Percentiles rank a stretch among this genome's conserved stretches.
Evolutionary conservation across 2,797 vertebrate genomes (phyloP).

Genomic region (Furcifer pardalis): DNA sequence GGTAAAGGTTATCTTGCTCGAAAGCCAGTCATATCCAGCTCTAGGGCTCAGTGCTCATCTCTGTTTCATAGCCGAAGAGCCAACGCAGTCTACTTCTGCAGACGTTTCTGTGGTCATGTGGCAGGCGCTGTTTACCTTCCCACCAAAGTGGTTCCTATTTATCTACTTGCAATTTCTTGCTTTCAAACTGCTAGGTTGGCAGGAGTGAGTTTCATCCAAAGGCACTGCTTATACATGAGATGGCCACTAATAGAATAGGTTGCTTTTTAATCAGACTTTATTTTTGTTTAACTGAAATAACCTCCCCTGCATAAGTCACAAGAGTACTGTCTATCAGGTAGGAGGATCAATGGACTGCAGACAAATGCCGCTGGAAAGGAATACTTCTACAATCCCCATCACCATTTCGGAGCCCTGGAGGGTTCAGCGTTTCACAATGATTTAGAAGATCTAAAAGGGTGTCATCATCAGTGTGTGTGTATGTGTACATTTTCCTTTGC

Average conservation of each 20-base stretch:
- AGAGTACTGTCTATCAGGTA: slow-evolving; percentile 55
- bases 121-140: too few relatives aligned
- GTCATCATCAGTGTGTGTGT: slow-evolving; percentile 35
- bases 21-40: too few relatives aligned
- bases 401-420: not conserved
- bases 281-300: slow-evolving; percentile 15
- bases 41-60: too few relatives aligned
- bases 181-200: too few relatives aligned
- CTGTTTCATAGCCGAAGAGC: too few relatives aligned
- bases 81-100: too few relatives aligned
- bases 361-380: slow-evolving; percentile 41
- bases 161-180: too few relatives aligned
- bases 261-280: not conserved
- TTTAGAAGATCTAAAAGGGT: not conserved
- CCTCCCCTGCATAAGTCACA: not conserved
- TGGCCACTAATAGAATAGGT: slow-evolving; percentile 21
- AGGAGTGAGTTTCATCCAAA: too few relatives aligned
- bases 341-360: slow-evolving; percentile 38
- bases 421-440: slow-evolving; percentile 41
- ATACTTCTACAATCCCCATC: slow-evolving; percentile 39
- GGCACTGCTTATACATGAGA: too few relatives aligned
- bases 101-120: too few relatives aligned
- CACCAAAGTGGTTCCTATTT: too few relatives aligned
- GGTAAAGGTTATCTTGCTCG: too few relatives aligned
- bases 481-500: not conserved